These are phyloP conservation scores for Hirtodrosophila alboralis DNA, from an alignment of 2,888 invertebrate species.

Conservation along the genomic window DNA sequence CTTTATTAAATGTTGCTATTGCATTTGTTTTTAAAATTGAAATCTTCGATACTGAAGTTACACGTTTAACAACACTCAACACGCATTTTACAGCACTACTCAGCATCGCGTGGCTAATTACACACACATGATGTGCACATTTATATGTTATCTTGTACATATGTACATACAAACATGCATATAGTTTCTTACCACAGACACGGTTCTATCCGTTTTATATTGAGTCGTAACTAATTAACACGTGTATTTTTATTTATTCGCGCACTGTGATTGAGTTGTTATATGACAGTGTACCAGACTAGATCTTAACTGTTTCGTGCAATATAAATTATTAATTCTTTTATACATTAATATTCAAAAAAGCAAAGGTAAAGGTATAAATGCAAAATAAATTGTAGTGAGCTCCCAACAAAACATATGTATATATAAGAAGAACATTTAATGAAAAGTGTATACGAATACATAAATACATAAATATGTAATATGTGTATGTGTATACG, in stretches of 20 bases:
- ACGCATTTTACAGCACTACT: slow-evolving; percentile 36
- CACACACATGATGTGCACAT: neutral
- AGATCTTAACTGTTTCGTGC: neutral
- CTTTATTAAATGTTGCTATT: too few relatives aligned
- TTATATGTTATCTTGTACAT: neutral
- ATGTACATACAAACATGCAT: neutral
- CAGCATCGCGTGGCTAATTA: neutral
- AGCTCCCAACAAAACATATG: too few relatives aligned
- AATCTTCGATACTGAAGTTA: neutral
- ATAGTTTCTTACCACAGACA: slow-evolving; percentile 1
- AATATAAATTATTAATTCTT: neutral
- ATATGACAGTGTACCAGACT: neutral
- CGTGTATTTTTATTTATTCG: slow-evolving; percentile 7
- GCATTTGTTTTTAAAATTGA: neutral
- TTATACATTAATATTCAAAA: too few relatives aligned
- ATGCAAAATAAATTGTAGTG: too few relatives aligned
- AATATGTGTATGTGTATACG: too few relatives aligned
- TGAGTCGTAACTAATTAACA: slow-evolving; percentile 7
- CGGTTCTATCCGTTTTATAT: slow-evolving; percentile 20
- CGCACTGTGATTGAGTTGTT: slow-evolving; percentile 4
- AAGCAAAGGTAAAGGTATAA: too few relatives aligned
- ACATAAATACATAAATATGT: too few relatives aligned
- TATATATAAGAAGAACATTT: too few relatives aligned
- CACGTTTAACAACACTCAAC: slow-evolving; percentile 22
- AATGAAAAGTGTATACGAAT: too few relatives aligned